Percentiles rank a stretch among this genome's conserved stretches.
Conservation (phyloP, 53 echinoderm and acorn worm genomes). For the Arbacia lixula region DNA sequence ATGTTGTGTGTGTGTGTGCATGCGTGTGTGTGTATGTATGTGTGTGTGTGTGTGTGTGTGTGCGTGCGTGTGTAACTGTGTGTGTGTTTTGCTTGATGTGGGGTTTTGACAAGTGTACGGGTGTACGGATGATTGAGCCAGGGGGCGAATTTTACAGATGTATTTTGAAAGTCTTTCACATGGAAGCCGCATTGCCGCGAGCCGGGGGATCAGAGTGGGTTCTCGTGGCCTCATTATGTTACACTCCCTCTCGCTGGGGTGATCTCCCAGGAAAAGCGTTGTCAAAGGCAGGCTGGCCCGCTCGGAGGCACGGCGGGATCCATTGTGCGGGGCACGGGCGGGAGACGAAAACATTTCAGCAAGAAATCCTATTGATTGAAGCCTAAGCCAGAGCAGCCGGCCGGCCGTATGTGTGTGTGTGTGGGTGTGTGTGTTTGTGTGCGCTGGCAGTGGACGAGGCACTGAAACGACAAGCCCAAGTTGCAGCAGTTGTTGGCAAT, state of each 20-base stretch:
- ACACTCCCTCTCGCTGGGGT: conserved; percentile 27
- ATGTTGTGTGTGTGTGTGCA: neutral
- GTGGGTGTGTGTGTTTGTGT: too few species aligned
- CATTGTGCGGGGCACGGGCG: neutral
- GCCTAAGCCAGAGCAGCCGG: conserved; percentile 50
- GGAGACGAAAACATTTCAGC: conserved; percentile 43
- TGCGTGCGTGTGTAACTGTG: neutral
- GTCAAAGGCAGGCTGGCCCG: conserved; percentile 18
- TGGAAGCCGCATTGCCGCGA: neutral
- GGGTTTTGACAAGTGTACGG: too few species aligned
- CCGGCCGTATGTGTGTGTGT: conserved; percentile 10
- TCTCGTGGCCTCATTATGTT: conserved; percentile 29
- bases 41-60: conserved; percentile 1
- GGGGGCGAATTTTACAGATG: conserved; percentile 21
- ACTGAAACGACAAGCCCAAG: conserved; percentile 24
- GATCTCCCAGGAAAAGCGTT: conserved; percentile 9
- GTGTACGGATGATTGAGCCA: neutral
- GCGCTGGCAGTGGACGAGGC: too few species aligned
- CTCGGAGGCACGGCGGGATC: conserved; percentile 32
- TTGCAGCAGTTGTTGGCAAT: conserved; percentile 53
- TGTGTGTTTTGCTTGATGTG: too few species aligned
- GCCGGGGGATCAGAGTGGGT: conserved; percentile 28
- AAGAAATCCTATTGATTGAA: conserved; percentile 54
- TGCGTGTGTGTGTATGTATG: neutral
- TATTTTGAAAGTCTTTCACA: conserved; percentile 12